phyloP scores from a whole-genome alignment of 2,888 invertebrate species.

The Panopea generosa region DNA sequence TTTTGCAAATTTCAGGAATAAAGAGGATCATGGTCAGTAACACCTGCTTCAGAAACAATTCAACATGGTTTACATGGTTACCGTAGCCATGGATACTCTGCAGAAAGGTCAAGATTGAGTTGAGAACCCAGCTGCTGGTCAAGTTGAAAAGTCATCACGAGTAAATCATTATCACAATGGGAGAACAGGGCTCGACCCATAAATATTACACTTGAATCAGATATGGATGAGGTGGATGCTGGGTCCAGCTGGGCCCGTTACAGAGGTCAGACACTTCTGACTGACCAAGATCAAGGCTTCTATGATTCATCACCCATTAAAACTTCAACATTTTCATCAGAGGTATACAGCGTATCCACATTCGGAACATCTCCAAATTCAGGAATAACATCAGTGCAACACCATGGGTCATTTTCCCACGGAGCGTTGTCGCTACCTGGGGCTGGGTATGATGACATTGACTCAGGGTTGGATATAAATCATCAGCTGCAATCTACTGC shows the following conservation, averaged over 20 bases:
- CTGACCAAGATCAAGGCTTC: not conserved
- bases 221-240: conserved; percentile 49
- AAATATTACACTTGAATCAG: not conserved
- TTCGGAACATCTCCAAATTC: not conserved
- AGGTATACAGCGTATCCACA: not conserved
- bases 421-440: not conserved
- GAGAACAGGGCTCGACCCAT: too few relatives aligned
- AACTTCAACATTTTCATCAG: not conserved
- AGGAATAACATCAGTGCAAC: not conserved
- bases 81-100: too few relatives aligned
- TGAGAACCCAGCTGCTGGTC: too few relatives aligned
- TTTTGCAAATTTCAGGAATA: too few relatives aligned
- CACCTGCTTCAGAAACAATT: too few relatives aligned
- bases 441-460: conserved; percentile 17
- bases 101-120: too few relatives aligned
- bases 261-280: too few relatives aligned
- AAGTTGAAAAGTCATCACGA: too few relatives aligned
- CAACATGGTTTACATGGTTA: too few relatives aligned
- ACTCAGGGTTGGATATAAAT: not conserved
- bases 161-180: too few relatives aligned
- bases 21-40: too few relatives aligned
- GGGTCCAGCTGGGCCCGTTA: conserved; percentile 26
- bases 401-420: not conserved
- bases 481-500: conserved; percentile 6
- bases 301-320: not conserved